A percentile compares a stretch with the other conserved stretches of the same genome.
Conservation (phyloP, 2,888 invertebrate species). For the Tridacna gigas region DNA sequence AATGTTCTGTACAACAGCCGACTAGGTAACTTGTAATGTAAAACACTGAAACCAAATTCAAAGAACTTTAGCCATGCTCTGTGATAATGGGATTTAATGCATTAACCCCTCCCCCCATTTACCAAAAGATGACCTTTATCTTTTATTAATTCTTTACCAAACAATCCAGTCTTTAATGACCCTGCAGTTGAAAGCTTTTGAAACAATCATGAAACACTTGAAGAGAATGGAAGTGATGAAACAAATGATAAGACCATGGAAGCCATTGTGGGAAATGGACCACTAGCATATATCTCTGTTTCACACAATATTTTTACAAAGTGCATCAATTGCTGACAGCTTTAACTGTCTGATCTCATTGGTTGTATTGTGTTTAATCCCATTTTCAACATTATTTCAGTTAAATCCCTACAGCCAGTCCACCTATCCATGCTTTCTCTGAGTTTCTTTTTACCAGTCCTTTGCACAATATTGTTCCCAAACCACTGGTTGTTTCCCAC, state of each 20-base stretch:
- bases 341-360: too few relatives aligned
- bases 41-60: background rate
- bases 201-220: background rate
- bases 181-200: background rate
- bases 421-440: too few relatives aligned
- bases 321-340: background rate
- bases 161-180: background rate
- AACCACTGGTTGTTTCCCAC: too few relatives aligned
- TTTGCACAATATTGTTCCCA: too few relatives aligned
- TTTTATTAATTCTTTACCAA: too few relatives aligned
- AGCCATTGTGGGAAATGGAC: background rate
- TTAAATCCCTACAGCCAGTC: too few relatives aligned
- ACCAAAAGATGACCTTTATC: background rate
- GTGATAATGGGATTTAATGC: background rate
- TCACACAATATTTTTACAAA: background rate
- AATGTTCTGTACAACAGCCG: conserved; percentile 3
- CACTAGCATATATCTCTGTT: background rate
- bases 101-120: background rate
- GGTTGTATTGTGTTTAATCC: too few relatives aligned
- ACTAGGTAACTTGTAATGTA: conserved; percentile 8
- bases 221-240: too few relatives aligned
- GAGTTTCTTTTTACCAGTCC: too few relatives aligned
- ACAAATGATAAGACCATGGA: too few relatives aligned
- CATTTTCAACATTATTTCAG: too few relatives aligned
- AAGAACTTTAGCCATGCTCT: background rate